A percentile compares a stretch with the other conserved stretches of the same genome.
Evolutionary conservation across 2,797 vertebrate species (phyloP).

Genomic region (Pantherophis vulpinus): DNA sequence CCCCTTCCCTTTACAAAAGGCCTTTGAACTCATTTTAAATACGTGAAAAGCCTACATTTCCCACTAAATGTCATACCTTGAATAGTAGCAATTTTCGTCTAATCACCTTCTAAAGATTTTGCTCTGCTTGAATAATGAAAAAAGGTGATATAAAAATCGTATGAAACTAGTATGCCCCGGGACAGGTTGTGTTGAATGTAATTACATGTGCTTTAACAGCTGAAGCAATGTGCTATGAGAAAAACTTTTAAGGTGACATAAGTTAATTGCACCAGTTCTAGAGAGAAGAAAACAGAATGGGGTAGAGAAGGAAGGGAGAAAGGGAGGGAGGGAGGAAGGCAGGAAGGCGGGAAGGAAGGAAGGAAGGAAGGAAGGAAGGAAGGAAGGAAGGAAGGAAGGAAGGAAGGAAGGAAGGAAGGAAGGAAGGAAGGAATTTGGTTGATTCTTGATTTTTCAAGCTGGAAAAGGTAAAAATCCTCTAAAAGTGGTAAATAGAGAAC

Average conservation of each 20-base stretch:
- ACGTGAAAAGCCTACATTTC: conserved; percentile 52
- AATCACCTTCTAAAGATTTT: conserved; percentile 73
- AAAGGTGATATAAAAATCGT: conserved; percentile 75
- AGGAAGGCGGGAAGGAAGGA: too few relatives aligned
- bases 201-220: conserved; percentile 75
- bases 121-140: conserved; percentile 74
- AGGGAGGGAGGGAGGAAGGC: too few relatives aligned
- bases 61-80: conserved; percentile 55
- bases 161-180: conserved; percentile 71
- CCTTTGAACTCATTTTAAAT: conserved; percentile 39
- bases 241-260: conserved; percentile 72
- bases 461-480: conserved; percentile 37
- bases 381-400: too few relatives aligned
- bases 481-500: conserved; percentile 51
- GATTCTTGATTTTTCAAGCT: conserved; percentile 54
- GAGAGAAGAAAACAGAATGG: conserved; percentile 58
- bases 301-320: conserved; percentile 7
- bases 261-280: conserved; percentile 70
- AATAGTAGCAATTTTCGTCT: conserved; percentile 70
- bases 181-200: conserved; percentile 70
- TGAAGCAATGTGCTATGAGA: conserved; percentile 64
- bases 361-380: too few relatives aligned
- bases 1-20: conserved; percentile 22
- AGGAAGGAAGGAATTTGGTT: background rate
- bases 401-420: too few relatives aligned